Percentiles rank a stretch among this genome's conserved stretches.
phyloP scores from a whole-genome alignment of 2,888 invertebrate species.

The Apeira syringaria region DNA sequence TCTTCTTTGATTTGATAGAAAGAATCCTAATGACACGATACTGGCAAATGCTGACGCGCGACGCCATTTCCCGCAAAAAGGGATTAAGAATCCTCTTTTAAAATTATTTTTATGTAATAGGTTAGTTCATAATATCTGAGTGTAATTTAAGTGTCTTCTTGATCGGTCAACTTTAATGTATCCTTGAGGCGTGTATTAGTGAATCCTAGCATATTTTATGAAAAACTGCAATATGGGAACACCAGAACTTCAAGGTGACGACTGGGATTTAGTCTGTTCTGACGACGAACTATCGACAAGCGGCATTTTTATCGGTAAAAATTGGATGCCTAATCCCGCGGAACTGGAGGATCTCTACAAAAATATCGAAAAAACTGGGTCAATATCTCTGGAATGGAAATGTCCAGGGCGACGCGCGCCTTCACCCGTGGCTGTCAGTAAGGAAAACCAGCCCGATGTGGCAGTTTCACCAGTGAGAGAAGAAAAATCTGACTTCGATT shows the following conservation, averaged over 20 bases:
- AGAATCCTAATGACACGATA: too few species aligned
- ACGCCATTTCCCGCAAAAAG: too few species aligned
- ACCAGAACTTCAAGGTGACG: conserved; percentile 69
- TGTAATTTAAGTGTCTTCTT: too few species aligned
- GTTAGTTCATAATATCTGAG: too few species aligned
- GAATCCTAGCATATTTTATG: too few species aligned
- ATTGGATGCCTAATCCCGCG: conserved; percentile 87
- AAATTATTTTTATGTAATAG: too few species aligned
- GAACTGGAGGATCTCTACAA: conserved; percentile 89
- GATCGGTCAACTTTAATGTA: too few species aligned
- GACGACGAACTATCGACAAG: conserved; percentile 85
- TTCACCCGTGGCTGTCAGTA: conserved; percentile 86
- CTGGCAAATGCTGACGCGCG: too few species aligned
- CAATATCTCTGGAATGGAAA: conserved; percentile 90
- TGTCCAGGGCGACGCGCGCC: conserved; percentile 91
- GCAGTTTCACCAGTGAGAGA: conserved; percentile 71
- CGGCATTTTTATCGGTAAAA: conserved; percentile 74
- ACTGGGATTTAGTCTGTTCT: conserved; percentile 86
- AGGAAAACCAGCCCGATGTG: conserved; percentile 67
- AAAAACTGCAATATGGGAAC: conserved; percentile 27
- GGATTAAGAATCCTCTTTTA: too few species aligned
- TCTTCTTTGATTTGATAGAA: too few species aligned
- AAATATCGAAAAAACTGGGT: conserved; percentile 86
- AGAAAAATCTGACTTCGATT: conserved; percentile 91
- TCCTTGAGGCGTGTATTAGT: too few species aligned